Conservation (phyloP, 2,113 vertebrate species). For the Ciconia boyciana region DNA sequence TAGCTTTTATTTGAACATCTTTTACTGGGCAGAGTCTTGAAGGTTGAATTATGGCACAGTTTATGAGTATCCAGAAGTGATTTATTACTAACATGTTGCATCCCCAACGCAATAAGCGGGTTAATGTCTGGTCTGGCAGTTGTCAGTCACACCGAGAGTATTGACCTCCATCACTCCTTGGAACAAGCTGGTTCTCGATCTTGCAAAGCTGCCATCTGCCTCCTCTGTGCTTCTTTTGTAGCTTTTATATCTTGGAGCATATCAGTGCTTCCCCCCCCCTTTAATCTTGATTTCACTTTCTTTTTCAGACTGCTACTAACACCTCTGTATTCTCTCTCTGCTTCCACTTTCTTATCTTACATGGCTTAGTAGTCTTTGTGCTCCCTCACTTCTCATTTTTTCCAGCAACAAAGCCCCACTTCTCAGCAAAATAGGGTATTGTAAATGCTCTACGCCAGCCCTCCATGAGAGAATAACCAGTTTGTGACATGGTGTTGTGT, state of each 20-base stretch:
- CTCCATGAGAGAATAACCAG: not conserved
- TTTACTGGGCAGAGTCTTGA: not conserved
- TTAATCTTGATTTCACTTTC: not conserved
- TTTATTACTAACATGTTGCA: not conserved
- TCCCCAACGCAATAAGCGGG: accelerated
- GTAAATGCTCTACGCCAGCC: not conserved
- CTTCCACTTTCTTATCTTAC: not conserved
- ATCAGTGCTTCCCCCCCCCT: not conserved
- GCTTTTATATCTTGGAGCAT: not conserved
- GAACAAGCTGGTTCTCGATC: not conserved
- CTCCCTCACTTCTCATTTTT: not conserved
- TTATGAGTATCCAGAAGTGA: not conserved
- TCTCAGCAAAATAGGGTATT: not conserved
- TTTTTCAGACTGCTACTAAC: not conserved
- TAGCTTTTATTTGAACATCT: not conserved
- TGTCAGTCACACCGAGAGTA: not conserved
- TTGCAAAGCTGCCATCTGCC: not conserved
- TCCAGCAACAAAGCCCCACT: not conserved
- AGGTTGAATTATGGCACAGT: not conserved
- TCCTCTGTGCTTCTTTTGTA: not conserved
- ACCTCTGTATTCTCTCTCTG: not conserved
- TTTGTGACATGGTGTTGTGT: not conserved
- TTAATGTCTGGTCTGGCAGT: not conserved
- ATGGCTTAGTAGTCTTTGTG: not conserved
- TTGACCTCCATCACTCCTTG: not conserved